Conservation (phyloP, 64 coral and sea anemone genomes). For the Stichodactyla helianthus region DNA sequence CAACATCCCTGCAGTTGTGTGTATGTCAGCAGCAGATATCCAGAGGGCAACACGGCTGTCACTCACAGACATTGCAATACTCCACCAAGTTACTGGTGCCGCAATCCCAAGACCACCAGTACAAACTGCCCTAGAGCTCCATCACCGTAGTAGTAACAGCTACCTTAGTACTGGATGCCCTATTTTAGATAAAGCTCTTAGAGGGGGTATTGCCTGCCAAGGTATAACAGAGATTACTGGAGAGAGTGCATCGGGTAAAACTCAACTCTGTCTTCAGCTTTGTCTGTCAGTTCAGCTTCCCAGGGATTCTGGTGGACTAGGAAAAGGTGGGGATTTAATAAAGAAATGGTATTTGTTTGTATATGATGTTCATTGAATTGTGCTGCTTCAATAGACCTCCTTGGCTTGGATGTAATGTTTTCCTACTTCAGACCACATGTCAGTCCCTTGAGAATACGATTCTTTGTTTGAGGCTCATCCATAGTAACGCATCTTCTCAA, state of each 20-base stretch:
- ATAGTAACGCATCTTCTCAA: too few species aligned
- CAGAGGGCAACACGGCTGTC: constrained; percentile 79
- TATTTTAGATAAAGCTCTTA: constrained; percentile 55
- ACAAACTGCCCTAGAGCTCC: constrained; percentile 63
- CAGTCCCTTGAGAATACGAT: too few species aligned
- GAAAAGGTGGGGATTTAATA: constrained; percentile 42
- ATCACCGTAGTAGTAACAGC: constrained; percentile 23
- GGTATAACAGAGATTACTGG: constrained; percentile 91
- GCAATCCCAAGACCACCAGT: constrained; percentile 47
- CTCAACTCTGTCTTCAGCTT: constrained; percentile 85
- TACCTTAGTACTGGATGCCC: constrained; percentile 66
- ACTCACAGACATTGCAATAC: constrained; percentile 59
- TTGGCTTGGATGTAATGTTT: too few species aligned
- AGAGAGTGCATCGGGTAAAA: constrained; percentile 84
- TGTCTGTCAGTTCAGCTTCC: constrained; percentile 89
- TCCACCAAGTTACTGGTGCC: constrained; percentile 55
- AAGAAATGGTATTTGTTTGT: background rate
- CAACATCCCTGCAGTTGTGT: constrained; percentile 44
- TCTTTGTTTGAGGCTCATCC: too few species aligned
- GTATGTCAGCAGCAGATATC: constrained; percentile 81
- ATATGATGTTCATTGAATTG: background rate
- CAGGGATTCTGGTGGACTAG: constrained; percentile 51
- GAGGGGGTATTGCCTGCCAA: constrained; percentile 65
- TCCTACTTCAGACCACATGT: too few species aligned
- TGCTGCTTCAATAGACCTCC: too few species aligned